phyloP scores from a whole-genome alignment of 2,888 invertebrate genomes.

The Oscheius sp. region DNA sequence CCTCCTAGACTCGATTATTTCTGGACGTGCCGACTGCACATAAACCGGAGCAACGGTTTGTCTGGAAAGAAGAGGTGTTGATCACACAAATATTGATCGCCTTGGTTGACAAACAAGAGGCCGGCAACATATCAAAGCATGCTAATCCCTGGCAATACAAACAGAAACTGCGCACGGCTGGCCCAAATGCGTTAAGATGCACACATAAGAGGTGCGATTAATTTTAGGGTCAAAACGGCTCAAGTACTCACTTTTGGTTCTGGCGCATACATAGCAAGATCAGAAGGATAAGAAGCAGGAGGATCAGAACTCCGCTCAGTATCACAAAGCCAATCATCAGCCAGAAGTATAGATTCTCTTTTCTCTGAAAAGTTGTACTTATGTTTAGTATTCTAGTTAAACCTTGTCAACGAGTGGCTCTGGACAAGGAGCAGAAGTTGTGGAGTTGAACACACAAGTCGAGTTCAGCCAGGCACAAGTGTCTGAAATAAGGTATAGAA shows the following conservation, averaged over 20 bases:
- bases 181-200: slow-evolving; percentile 34
- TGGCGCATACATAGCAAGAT: slow-evolving; percentile 23
- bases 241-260: slow-evolving; percentile 19
- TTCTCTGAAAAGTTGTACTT: slow-evolving; percentile 38
- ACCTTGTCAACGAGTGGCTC: background rate
- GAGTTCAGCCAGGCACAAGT: slow-evolving; percentile 15
- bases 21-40: slow-evolving; percentile 4
- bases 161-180: slow-evolving; percentile 31
- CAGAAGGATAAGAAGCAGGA: slow-evolving; percentile 37
- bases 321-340: slow-evolving; percentile 56
- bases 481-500: background rate
- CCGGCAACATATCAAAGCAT: slow-evolving; percentile 37
- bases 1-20: slow-evolving; percentile 13
- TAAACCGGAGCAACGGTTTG: slow-evolving; percentile 32
- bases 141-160: slow-evolving; percentile 33
- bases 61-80: slow-evolving; percentile 30
- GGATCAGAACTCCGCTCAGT: slow-evolving; percentile 43
- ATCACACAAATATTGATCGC: slow-evolving; percentile 31
- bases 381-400: background rate
- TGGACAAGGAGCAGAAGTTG: background rate
- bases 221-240: background rate
- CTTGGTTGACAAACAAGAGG: slow-evolving; percentile 33
- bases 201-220: slow-evolving; percentile 11
- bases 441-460: background rate
- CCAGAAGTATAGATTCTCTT: slow-evolving; percentile 58